phyloP scores from a whole-genome alignment of 2,888 invertebrate species.

The Caenorhabditis doughertyi region DNA sequence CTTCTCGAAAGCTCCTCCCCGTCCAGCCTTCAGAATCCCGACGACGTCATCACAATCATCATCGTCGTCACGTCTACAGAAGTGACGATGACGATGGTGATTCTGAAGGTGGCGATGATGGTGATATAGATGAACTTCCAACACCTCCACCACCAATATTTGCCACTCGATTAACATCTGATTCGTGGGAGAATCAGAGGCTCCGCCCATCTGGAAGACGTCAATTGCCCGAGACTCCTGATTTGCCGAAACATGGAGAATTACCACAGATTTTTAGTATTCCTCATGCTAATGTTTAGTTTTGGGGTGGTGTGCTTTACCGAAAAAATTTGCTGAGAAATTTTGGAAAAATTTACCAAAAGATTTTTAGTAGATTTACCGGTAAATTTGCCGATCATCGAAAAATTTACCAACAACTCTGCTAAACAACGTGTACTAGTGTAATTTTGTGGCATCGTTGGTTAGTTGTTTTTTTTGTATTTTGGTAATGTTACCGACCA shows the following conservation, averaged over 20 bases:
- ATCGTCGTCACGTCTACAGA: slow-evolving; percentile 11
- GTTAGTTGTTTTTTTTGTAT: too few relatives aligned
- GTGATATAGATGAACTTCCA: slow-evolving; percentile 46
- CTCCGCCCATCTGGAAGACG: slow-evolving; percentile 30
- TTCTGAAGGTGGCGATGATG: slow-evolving; percentile 37
- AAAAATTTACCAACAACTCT: too few relatives aligned
- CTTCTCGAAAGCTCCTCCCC: slow-evolving; percentile 40
- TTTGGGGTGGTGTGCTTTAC: too few relatives aligned
- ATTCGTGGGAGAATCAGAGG: slow-evolving; percentile 59
- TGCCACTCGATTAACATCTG: slow-evolving; percentile 42
- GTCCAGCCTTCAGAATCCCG: not conserved
- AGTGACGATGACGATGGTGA: slow-evolving; percentile 38
- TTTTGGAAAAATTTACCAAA: too few relatives aligned
- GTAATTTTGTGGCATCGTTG: too few relatives aligned
- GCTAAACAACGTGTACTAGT: too few relatives aligned
- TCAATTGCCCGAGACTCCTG: slow-evolving; percentile 56
- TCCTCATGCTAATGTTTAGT: slow-evolving; percentile 37
- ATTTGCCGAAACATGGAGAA: slow-evolving; percentile 62
- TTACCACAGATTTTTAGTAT: slow-evolving; percentile 50
- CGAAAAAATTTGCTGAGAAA: too few relatives aligned
- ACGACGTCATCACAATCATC: slow-evolving; percentile 19
- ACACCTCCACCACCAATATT: slow-evolving; percentile 56
- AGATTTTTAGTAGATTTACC: too few relatives aligned
- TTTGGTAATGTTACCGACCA: too few relatives aligned
- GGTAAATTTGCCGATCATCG: too few relatives aligned